phyloP scores from a whole-genome alignment of 2,113 vertebrate species.

The Speoplatyrhinus poulsoni region DNA sequence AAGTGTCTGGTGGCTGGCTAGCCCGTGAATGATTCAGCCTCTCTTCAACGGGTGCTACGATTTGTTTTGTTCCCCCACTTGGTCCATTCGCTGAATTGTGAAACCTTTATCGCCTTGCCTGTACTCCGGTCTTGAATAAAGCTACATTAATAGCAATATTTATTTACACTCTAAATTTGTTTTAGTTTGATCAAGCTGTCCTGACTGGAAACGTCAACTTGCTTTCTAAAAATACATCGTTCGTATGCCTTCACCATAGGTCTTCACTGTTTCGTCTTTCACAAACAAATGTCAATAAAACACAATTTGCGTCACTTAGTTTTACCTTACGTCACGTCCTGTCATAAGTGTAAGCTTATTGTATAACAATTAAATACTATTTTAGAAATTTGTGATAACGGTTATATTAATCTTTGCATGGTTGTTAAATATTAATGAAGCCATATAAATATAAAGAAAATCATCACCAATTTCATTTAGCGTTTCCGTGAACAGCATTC shows the following conservation, averaged over 20 bases:
- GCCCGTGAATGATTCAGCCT: conserved; percentile 66
- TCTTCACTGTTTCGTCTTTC: conserved; percentile 68
- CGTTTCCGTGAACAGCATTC: conserved; percentile 42
- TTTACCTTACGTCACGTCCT: conserved; percentile 49
- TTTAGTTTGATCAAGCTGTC: not conserved
- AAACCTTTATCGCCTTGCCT: conserved; percentile 9
- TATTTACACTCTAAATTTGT: not conserved
- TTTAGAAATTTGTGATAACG: no score
- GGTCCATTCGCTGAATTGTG: conserved; percentile 37
- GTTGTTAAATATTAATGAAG: not conserved
- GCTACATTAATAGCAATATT: not conserved
- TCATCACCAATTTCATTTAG: not conserved
- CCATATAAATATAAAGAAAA: no score
- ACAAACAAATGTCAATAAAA: conserved; percentile 80
- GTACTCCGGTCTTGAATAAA: not conserved
- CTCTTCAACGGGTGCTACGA: conserved; percentile 51
- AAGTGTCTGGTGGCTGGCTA: conserved; percentile 24
- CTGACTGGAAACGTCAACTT: not conserved
- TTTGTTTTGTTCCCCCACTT: conserved; percentile 66
- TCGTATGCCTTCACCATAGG: conserved; percentile 3
- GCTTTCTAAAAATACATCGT: conserved; percentile 46
- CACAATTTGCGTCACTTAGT: conserved; percentile 37
- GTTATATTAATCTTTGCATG: no score
- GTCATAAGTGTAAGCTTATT: not conserved
- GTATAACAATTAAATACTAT: not conserved